These are phyloP conservation scores for Phainopepla nitens DNA, from an alignment of 2,113 vertebrate genomes.

Conservation along the genomic window DNA sequence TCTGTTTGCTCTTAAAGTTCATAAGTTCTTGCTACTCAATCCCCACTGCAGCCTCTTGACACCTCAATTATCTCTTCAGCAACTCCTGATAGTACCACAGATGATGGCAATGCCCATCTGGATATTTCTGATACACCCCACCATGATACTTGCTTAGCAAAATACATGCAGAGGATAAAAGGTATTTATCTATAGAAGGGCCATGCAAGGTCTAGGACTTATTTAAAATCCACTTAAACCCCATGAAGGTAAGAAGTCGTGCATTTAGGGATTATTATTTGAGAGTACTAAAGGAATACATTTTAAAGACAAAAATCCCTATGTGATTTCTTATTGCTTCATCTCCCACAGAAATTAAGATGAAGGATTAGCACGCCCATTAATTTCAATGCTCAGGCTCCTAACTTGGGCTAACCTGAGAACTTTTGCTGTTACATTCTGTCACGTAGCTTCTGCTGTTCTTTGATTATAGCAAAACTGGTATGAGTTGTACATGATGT, in stretches of 20 bases:
- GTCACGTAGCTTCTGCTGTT: neutral
- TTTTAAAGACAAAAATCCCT: constrained; percentile 9
- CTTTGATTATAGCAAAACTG: neutral
- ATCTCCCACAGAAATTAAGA: neutral
- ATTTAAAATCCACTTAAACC: constrained; percentile 45
- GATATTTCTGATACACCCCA: neutral
- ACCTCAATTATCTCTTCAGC: neutral
- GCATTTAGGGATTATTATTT: constrained; percentile 35
- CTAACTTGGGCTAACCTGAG: neutral
- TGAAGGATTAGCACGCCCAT: neutral
- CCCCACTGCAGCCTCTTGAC: neutral
- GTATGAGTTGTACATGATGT: neutral
- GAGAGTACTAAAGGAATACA: neutral
- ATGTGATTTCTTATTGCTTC: neutral
- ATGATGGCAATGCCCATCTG: neutral
- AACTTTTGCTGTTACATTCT: neutral
- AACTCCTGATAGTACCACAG: neutral
- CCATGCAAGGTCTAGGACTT: neutral
- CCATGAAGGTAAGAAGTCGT: neutral
- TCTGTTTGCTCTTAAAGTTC: constrained; percentile 7
- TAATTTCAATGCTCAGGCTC: neutral
- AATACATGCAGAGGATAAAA: constrained; percentile 7
- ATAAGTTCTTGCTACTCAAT: neutral
- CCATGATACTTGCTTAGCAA: neutral
- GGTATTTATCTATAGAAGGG: neutral